Base-by-base conservation (phyloP, 2,888 invertebrate species). In the Apodemia hepburni region DNA sequence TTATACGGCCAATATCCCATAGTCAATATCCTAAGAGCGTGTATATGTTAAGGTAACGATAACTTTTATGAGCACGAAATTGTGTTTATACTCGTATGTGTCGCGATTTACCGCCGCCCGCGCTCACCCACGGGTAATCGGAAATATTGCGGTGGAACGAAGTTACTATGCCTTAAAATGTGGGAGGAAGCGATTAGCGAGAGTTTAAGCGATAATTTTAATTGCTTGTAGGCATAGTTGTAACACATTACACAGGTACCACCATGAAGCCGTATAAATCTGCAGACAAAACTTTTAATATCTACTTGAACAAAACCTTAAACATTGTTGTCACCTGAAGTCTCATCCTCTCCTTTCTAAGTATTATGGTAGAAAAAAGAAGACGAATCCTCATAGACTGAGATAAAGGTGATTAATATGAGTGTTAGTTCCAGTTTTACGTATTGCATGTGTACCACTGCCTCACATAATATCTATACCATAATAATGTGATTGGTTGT, bases 1-100 rank as follows among this genome's bases (percentile, higher is more conserved):
- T 49, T 59, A 62, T 22, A 58, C 29, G 59, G 17, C 51, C 58
- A 61, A 49, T 62, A 59, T 42, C 29, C 51, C 38, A 38, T 18
- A 47, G 47, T 51, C 51, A 51, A 51, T 54, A 54, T 65, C 63
- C 67, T 68, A 58, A 61, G 67, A 66, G 66, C 71, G 69, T 72
- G 73, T 73, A 75, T 61, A 73, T 71, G 78, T 75, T 71, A 69
- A 85, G 86, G 81, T 90, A 89, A 90, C 89, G 86, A 82, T 90
- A 89, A 90, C 89, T 90, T 90, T 90, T 91, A 91, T 89, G 90
- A 87, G 85, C 80, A 77, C 78, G 78, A 85, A 88, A 91, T 91
- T 90, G 89, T 89, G 85, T 91, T 91, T 90, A 90, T 85, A 83
- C 76, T 76, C 75, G 75, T 73, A 73, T 75, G 75, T 78, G 80